Evolutionary conservation across 1,140 invertebrate species (phyloP), one percentile per base, ranked within the genome.

Genomic region (Hydropsyche tenuis): DNA sequence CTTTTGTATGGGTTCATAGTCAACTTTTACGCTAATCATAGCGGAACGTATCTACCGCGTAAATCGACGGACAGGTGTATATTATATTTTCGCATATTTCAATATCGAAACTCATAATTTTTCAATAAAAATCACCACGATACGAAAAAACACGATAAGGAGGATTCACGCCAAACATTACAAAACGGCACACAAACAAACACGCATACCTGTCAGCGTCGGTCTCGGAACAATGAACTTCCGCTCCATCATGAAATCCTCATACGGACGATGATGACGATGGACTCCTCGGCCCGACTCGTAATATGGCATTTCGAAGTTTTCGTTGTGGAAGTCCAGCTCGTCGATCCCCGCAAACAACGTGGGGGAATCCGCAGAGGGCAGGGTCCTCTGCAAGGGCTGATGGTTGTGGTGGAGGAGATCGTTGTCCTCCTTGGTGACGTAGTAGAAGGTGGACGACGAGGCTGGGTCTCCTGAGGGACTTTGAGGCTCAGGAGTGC

Each of bases 361-460:
- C 3, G 81, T 80, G n/a, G 80, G 73, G 51, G 80, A 77, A 42
- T 80, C 73, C 73, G 82, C 81, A 60, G 81, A 79, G 23, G 80
- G 80, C 12, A 79, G 71, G n/a, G 80, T 75, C 16, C 72, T 62
- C 20, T 78, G 73, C 14, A 63, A 25, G 79, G 75, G 81, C 79
- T 72, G 80, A 79, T 6, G 77, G 72, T n/a, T 77, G 76, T 30
- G 79, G 80, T 73, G 83, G 82, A 79, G 72, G 81, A 81, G 71
- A 83, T 27, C 53, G 43, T 72, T 82, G 2, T 16, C 45, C 76
- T 84, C 84, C 0, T 83, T 84, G 11, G 86, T 86, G 0, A 86
- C 83, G 72, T 87, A 87, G 72, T 87, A 87, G 72, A 87, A 86
- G 77, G 87, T 87, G 74, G 84, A 83, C n/a, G 86, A 86, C 79